phyloP scores from a whole-genome alignment of 2,888 invertebrate species.

The Pyrocoelia pectoralis region DNA sequence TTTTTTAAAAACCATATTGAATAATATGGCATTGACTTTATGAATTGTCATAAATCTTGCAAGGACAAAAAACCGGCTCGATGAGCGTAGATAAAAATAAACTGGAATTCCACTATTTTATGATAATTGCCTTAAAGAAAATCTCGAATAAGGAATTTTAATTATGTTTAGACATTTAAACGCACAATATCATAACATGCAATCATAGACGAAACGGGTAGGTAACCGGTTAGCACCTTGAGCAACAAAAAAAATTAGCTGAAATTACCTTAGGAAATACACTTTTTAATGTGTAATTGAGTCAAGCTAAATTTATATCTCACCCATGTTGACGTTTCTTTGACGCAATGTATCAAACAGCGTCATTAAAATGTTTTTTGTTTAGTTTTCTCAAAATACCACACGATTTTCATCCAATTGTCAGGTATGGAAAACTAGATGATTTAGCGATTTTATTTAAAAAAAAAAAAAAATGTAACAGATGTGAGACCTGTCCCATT shows the following conservation, averaged over 20 bases:
- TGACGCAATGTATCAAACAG: not conserved
- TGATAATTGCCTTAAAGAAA: slow-evolving; percentile 19
- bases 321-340: not conserved
- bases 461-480: slow-evolving; percentile 1
- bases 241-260: not conserved
- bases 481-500: not conserved
- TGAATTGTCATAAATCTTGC: slow-evolving; percentile 8
- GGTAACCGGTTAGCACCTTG: slow-evolving; percentile 6
- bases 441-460: not conserved
- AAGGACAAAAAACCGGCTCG: slow-evolving; percentile 15
- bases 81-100: slow-evolving; percentile 20
- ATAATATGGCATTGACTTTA: slow-evolving; percentile 10
- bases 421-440: too few species aligned
- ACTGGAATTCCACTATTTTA: slow-evolving; percentile 24
- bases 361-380: too few species aligned
- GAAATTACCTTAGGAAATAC: not conserved
- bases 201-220: slow-evolving; percentile 7
- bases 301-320: not conserved
- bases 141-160: slow-evolving; percentile 24
- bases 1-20: slow-evolving; percentile 3
- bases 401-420: too few species aligned
- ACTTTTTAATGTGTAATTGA: slow-evolving; percentile 4
- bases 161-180: slow-evolving; percentile 22
- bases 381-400: too few species aligned
- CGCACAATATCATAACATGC: slow-evolving; percentile 15